Percentiles rank a stretch among this genome's conserved stretches.
Conservation (phyloP, 1,140 invertebrate genomes). For the Chelonus insularis region DNA sequence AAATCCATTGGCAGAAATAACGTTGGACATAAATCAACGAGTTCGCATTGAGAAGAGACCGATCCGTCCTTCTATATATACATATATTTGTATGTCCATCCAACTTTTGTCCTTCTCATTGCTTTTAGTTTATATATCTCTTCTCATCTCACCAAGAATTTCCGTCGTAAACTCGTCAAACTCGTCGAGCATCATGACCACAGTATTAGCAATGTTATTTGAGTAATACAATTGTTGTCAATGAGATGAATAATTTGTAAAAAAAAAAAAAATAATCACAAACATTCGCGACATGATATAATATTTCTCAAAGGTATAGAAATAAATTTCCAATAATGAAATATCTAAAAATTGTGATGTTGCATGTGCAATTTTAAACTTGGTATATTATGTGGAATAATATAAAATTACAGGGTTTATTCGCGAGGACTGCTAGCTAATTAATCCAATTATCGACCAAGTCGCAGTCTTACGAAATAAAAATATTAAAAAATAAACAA, state of each 20-base stretch:
- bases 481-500: conserved; percentile 30
- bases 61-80: conserved; percentile 15
- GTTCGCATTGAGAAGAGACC: conserved; percentile 23
- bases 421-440: conserved; percentile 42
- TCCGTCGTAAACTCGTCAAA: conserved; percentile 60
- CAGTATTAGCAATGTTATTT: conserved; percentile 48
- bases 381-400: background rate
- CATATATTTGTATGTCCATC: conserved; percentile 22
- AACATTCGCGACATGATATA: too few species aligned
- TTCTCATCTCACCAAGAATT: conserved; percentile 36
- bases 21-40: conserved; percentile 58
- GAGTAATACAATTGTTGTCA: conserved; percentile 58
- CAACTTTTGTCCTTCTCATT: background rate
- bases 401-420: conserved; percentile 45
- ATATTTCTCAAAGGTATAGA: too few species aligned
- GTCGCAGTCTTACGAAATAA: conserved; percentile 49
- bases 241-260: too few species aligned
- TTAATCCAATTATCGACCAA: conserved; percentile 56
- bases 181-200: conserved; percentile 52
- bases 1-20: conserved; percentile 61
- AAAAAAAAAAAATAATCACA: too few species aligned
- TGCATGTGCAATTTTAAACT: background rate
- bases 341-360: background rate
- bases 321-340: too few species aligned
- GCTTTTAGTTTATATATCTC: background rate